phyloP scores from a whole-genome alignment of 1,140 invertebrate genomes.

The Calephelis virginiensis region DNA sequence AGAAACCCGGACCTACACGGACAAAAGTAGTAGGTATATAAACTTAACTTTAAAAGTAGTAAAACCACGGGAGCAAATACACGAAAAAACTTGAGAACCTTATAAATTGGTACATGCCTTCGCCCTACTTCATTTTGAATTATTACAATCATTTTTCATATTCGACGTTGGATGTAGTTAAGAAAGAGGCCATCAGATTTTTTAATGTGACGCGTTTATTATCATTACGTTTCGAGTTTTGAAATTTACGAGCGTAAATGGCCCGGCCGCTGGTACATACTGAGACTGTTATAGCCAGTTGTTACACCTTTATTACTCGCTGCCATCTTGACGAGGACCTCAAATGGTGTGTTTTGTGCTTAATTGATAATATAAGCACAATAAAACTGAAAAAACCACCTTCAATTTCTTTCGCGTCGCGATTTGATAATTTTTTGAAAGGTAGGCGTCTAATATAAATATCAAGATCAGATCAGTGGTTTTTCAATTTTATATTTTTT shows the following conservation, averaged over 20 bases:
- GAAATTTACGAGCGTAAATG: conserved; percentile 71
- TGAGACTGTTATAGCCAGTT: conserved; percentile 39
- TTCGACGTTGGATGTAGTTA: conserved; percentile 5
- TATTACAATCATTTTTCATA: conserved; percentile 11
- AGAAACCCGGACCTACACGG: too few species aligned
- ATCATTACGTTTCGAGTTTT: conserved; percentile 64
- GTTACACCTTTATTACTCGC: conserved; percentile 49
- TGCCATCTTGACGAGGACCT: conserved; percentile 45
- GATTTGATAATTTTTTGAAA: too few species aligned
- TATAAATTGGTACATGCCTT: background rate
- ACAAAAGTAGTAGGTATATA: too few species aligned
- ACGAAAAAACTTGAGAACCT: background rate
- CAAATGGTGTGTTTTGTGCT: conserved; percentile 23
- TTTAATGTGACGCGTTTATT: conserved; percentile 64
- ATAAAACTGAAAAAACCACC: background rate
- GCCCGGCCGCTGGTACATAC: conserved; percentile 37
- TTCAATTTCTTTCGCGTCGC: too few species aligned
- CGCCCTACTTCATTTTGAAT: conserved; percentile 6
- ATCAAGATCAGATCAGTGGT: too few species aligned
- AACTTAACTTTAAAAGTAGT: too few species aligned
- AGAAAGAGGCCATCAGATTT: conserved; percentile 30
- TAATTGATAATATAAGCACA: background rate
- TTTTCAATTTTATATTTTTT: too few species aligned
- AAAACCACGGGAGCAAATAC: too few species aligned
- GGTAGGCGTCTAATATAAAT: too few species aligned